Evolutionary conservation across 2,113 vertebrate species (phyloP).

Genomic region (Acanthisitta chloris): DNA sequence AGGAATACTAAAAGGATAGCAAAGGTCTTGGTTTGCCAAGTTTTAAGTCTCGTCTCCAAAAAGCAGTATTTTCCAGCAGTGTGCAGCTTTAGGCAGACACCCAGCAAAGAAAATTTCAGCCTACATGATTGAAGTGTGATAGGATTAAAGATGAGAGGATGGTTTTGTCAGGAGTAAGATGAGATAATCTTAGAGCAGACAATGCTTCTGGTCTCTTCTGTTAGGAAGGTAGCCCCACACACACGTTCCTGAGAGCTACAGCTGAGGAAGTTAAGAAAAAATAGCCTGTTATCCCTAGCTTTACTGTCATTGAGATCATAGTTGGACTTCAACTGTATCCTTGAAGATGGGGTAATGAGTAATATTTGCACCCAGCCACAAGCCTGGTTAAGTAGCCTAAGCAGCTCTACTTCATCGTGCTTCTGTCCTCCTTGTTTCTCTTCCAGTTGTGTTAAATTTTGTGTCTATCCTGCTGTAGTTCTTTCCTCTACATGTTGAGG

Average conservation of each 20-base stretch:
- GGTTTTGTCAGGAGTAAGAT: slow-evolving; percentile 7
- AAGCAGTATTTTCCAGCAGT: slow-evolving; percentile 44
- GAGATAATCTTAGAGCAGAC: background rate
- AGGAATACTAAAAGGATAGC: slow-evolving; percentile 36
- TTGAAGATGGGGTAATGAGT: background rate
- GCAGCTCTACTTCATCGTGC: background rate
- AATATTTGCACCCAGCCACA: background rate
- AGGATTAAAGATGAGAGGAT: slow-evolving; percentile 31
- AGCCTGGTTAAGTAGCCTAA: background rate
- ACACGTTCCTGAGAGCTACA: background rate
- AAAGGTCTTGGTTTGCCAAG: slow-evolving; percentile 50
- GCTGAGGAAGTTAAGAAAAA: background rate
- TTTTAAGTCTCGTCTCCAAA: slow-evolving; percentile 35
- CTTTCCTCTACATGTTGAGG: background rate
- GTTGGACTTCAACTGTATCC: background rate
- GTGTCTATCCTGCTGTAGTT: background rate
- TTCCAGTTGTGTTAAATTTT: background rate
- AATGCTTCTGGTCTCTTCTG: background rate
- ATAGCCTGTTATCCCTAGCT: background rate
- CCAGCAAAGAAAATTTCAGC: slow-evolving; percentile 29
- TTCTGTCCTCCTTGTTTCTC: background rate
- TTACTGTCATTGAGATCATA: background rate
- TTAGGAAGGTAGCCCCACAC: background rate
- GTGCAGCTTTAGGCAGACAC: slow-evolving; percentile 48
- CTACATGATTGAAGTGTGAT: slow-evolving; percentile 44